Conservation (phyloP, 37 sponge, comb jelly and placozoan species). For the Geodia barretti region DNA sequence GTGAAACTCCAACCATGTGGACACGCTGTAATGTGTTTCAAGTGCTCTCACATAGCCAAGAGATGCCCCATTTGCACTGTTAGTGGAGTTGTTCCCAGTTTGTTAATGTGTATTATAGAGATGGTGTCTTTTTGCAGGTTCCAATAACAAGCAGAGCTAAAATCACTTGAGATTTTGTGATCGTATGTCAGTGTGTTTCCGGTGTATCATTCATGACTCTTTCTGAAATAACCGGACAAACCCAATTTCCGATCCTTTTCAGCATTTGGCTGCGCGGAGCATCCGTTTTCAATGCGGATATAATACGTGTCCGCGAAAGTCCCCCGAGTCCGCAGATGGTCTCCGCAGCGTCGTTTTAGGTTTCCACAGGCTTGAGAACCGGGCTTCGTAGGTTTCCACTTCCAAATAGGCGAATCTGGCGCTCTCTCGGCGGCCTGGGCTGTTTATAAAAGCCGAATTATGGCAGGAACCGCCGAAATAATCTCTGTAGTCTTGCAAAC, state of each 20-base stretch:
- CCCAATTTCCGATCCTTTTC: not conserved
- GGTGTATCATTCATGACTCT: not conserved
- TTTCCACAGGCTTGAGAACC: too few species aligned
- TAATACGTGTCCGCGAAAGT: not conserved
- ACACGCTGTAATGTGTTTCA: constrained; percentile 54
- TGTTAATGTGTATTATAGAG: too few species aligned
- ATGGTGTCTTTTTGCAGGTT: not conserved
- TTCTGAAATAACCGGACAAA: not conserved
- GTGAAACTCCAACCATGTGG: constrained; percentile 64
- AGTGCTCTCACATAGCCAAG: constrained; percentile 51
- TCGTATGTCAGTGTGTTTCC: not conserved
- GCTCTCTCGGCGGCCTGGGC: too few species aligned
- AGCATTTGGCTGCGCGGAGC: too few species aligned
- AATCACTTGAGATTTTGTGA: not conserved
- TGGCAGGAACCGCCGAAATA: too few species aligned
- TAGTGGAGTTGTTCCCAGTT: not conserved
- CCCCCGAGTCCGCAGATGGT: too few species aligned
- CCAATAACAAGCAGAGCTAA: not conserved
- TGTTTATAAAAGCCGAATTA: too few species aligned
- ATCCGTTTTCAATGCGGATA: not conserved
- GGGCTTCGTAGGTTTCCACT: too few species aligned
- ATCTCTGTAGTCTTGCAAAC: too few species aligned
- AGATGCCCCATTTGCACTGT: constrained; percentile 79
- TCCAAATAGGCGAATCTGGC: too few species aligned
- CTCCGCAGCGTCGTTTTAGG: too few species aligned